A percentile compares a stretch with the other conserved stretches of the same genome.
Evolutionary conservation across 2,888 invertebrate genomes (phyloP).

Genomic region (Blastobasis lacticolella): DNA sequence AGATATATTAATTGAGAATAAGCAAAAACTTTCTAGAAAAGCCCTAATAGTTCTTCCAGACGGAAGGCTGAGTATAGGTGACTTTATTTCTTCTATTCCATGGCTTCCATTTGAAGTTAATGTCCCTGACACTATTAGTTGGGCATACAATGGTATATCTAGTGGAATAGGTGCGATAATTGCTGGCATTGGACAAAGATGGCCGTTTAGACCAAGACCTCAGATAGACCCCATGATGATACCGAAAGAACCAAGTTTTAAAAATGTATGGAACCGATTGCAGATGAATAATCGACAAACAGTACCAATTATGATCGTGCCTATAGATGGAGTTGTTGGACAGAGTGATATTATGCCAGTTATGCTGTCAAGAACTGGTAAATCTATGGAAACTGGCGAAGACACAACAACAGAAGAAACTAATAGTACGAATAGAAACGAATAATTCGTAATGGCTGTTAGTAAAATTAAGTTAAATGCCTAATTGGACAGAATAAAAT

Average conservation of each 20-base stretch:
- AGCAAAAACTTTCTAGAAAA: slow-evolving; percentile 14
- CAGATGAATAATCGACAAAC: slow-evolving; percentile 18
- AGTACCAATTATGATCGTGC: slow-evolving; percentile 38
- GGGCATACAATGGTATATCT: slow-evolving; percentile 49
- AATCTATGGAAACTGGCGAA: no score
- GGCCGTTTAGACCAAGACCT: slow-evolving; percentile 34
- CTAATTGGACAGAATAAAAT: no score
- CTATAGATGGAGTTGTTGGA: slow-evolving; percentile 18
- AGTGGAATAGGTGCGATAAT: slow-evolving; percentile 43
- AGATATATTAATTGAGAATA: slow-evolving; percentile 8
- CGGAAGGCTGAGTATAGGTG: slow-evolving; percentile 47
- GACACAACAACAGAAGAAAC: no score
- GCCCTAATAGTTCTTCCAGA: slow-evolving; percentile 31
- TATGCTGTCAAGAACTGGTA: no score
- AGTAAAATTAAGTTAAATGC: no score
- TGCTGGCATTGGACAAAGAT: slow-evolving; percentile 42
- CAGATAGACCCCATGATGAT: not conserved
- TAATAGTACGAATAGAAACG: no score
- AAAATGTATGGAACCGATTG: slow-evolving; percentile 27
- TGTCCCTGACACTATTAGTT: slow-evolving; percentile 73
- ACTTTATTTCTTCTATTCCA: slow-evolving; percentile 66
- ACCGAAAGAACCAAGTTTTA: slow-evolving; percentile 20
- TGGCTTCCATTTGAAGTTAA: slow-evolving; percentile 78
- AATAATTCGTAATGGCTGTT: no score
- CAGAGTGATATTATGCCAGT: no score